phyloP scores from a whole-genome alignment of 2,888 invertebrate genomes.

The Chalcosyrphus nemorum region DNA sequence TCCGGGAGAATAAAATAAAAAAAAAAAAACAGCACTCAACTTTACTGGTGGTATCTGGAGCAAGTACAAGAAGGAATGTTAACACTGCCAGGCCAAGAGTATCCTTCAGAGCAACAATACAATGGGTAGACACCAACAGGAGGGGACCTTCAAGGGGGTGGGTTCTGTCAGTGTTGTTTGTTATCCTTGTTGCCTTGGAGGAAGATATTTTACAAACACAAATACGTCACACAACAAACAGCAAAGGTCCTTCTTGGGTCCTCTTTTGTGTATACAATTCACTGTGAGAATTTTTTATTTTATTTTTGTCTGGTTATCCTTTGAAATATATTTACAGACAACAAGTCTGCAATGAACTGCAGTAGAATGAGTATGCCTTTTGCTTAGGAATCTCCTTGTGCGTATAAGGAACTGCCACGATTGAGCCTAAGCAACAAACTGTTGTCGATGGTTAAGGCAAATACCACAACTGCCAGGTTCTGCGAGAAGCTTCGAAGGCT shows the following conservation, averaged over 20 bases:
- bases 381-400: constrained; percentile 11
- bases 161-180: no score
- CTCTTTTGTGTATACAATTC: not conserved
- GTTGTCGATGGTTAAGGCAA: constrained; percentile 77
- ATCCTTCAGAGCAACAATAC: constrained; percentile 46
- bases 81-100: constrained; percentile 36
- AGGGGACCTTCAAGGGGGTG: not conserved
- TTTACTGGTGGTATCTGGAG: constrained; percentile 39
- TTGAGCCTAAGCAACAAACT: constrained; percentile 81
- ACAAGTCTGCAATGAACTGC: not conserved
- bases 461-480: constrained; percentile 23
- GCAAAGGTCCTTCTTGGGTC: not conserved
- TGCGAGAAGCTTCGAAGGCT: constrained; percentile 57
- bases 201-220: not conserved
- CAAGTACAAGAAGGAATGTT: constrained; percentile 49
- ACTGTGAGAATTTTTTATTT: not conserved
- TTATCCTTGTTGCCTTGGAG: constrained; percentile 22
- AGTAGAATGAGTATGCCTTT: not conserved
- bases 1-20: not conserved
- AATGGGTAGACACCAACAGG: not conserved
- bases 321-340: constrained; percentile 12
- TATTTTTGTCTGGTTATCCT: constrained; percentile 9
- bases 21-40: constrained; percentile 23
- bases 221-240: constrained; percentile 1
- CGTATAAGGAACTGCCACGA: constrained; percentile 76